Conservation (phyloP, 2,797 vertebrate species). For the Mus caroli region DNA sequence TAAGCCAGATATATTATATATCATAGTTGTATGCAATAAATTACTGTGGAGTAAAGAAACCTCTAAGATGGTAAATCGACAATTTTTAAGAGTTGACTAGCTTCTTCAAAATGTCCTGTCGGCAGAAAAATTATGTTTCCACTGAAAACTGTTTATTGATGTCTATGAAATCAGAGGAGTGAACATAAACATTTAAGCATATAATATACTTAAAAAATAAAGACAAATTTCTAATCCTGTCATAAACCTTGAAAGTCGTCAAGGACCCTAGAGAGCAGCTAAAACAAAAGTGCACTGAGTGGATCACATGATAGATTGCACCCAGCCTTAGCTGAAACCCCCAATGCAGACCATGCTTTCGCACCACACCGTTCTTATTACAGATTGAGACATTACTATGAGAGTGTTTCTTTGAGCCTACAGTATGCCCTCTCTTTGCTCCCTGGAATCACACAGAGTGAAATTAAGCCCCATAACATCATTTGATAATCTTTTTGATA, state of each 20-base stretch:
- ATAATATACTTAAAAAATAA: constrained; percentile 68
- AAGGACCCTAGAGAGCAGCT: constrained; percentile 42
- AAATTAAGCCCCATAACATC: constrained; percentile 60
- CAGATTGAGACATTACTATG: constrained; percentile 60
- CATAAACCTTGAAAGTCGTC: constrained; percentile 17
- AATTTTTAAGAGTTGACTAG: constrained; percentile 65
- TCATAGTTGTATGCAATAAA: constrained; percentile 74
- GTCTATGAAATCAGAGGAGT: constrained; percentile 64
- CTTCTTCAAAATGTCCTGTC: constrained; percentile 67
- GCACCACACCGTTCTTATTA: constrained; percentile 46
- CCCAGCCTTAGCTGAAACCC: constrained; percentile 12
- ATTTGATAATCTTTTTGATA: constrained; percentile 44
- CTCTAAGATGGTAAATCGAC: constrained; percentile 65
- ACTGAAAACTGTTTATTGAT: constrained; percentile 59
- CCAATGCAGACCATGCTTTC: constrained; percentile 40
- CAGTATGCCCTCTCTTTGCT: constrained; percentile 60
- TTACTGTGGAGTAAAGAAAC: constrained; percentile 73
- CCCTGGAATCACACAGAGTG: constrained; percentile 30
- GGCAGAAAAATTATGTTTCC: constrained; percentile 68
- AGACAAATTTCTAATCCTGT: constrained; percentile 74
- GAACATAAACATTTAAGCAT: constrained; percentile 72
- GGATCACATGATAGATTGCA: constrained; percentile 21
- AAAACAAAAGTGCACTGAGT: constrained; percentile 10
- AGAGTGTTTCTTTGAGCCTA: constrained; percentile 61
- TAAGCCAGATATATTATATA: constrained; percentile 66